Evolutionary conservation across 2,888 invertebrate genomes (phyloP), one percentile per base, ranked within the genome.

Genomic region (Phrixothrix hirtus): DNA sequence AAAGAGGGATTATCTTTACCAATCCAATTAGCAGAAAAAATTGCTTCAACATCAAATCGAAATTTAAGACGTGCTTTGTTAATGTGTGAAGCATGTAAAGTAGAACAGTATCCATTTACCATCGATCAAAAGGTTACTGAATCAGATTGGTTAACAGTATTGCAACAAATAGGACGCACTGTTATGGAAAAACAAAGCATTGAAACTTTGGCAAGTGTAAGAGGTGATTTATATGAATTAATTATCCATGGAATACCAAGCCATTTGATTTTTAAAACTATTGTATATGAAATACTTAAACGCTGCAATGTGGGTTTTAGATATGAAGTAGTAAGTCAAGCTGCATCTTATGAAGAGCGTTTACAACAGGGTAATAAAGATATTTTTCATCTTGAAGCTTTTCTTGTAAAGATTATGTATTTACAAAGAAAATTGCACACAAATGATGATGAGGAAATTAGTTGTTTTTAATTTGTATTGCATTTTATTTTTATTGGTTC

Each of bases 301-400:
- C 93, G 91, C 71, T 96, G 96, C 78, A 96, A 97, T 77, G 88
- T 90, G 73, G 83, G 88, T 34, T 81, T 98, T 68, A 95, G 94
- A 77, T 85, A 86, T 5, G 86, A 92, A 76, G 85, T 97, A 2
- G 86, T 92, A 0, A 85, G 87, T 57, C 80, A 87, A 66, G 98
- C 98, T 6, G 93, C 96, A 0, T 82, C 84, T 52, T 95, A 91
- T 76, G 97, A 99, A 73, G 94, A 97, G 72, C 84, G 93, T 62
- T 88, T 97, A 83, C 87, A 89, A 66, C 83, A 87, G 45, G 98
- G 98, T 11, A 92, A 89, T 65, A 98, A 98, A 76, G 85, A 90
- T 13, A 96, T 99, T 65, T 96, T 95, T 69, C 98, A 99, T 74
- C 79, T 99, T 42, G 99, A 99, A 77, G 96, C 96, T 1, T 99